These are phyloP conservation scores for Ovis aries DNA, from an alignment of 2,113 vertebrate genomes.

Conservation along the genomic window ARS-UI_Ramb_v3.0 NC_056061.1:25554501-25555000, in stretches of 20 bases:
- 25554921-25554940: neutral
- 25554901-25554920: neutral
- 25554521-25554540: neutral
- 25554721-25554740: neutral
- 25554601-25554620: neutral
- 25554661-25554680: neutral
- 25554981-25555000: neutral
- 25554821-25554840: neutral
- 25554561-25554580: neutral
- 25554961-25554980: neutral
- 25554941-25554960: neutral
- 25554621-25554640: neutral
- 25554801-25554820: neutral
- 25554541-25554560: neutral
- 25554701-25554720: neutral
- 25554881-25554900: neutral
- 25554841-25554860: neutral
- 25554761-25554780: neutral
- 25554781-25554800: neutral
- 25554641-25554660: neutral
- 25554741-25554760: neutral
- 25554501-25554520: neutral
- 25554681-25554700: neutral
- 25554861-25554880: neutral
- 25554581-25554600: neutral